These are phyloP conservation scores for Chesias legatella DNA, from an alignment of 2,888 invertebrate species.

Conservation along the genomic window DNA sequence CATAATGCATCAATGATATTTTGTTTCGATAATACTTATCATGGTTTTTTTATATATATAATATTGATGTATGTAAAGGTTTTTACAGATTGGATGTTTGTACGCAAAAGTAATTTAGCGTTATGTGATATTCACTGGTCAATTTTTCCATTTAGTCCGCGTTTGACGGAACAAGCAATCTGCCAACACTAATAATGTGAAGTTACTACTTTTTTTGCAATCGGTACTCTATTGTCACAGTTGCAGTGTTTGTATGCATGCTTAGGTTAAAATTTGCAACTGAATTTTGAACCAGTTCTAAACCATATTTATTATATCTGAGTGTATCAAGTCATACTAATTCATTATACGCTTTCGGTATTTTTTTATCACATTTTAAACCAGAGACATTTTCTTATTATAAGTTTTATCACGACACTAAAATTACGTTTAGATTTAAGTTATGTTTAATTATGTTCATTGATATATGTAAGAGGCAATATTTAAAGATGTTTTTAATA, in stretches of 20 bases:
- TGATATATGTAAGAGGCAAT: slow-evolving; percentile 27
- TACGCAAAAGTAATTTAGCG: too few species aligned
- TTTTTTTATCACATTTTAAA: neutral
- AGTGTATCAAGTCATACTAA: too few species aligned
- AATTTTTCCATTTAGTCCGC: too few species aligned
- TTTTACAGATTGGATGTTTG: neutral
- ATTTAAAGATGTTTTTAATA: slow-evolving; percentile 28
- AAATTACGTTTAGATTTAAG: slow-evolving; percentile 13
- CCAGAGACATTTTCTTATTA: neutral
- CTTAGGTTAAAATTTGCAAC: too few species aligned
- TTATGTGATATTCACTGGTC: too few species aligned
- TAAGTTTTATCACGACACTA: slow-evolving; percentile 7
- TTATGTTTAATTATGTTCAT: slow-evolving; percentile 12
- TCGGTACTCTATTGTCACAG: too few species aligned
- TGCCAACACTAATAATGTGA: too few species aligned
- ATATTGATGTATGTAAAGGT: neutral
- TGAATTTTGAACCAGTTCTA: too few species aligned
- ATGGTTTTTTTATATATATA: neutral
- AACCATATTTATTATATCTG: too few species aligned
- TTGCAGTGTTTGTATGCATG: too few species aligned
- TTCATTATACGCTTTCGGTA: neutral
- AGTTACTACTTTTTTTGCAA: too few species aligned
- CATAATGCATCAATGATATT: slow-evolving; percentile 16
- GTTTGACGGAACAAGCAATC: too few species aligned
- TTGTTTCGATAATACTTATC: neutral